Evolutionary conservation across 1,140 invertebrate genomes (phyloP).

Genomic region (Lasioglossum baleicum): DNA sequence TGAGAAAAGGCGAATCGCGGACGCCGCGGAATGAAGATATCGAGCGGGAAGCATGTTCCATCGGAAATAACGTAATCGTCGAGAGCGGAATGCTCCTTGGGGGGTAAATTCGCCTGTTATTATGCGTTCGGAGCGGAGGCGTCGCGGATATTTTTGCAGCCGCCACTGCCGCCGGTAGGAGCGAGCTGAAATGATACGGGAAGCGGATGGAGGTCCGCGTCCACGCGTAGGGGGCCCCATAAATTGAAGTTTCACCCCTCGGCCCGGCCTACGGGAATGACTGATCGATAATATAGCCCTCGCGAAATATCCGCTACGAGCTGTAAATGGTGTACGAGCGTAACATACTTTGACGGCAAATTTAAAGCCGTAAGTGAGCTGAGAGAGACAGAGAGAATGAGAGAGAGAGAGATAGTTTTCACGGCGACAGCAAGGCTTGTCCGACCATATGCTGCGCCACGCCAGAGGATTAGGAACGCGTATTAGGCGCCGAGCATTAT

Average conservation of each 20-base stretch:
- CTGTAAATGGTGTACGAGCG: constrained; percentile 28
- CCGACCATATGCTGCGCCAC: constrained; percentile 59
- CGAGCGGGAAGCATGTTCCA: background rate
- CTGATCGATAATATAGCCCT: constrained; percentile 44
- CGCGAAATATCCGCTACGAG: constrained; percentile 25
- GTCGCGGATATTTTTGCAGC: constrained; percentile 8
- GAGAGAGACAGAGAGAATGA: background rate
- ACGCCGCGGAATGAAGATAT: background rate
- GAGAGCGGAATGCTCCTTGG: background rate
- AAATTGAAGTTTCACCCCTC: constrained; percentile 31
- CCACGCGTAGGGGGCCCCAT: background rate
- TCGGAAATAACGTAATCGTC: background rate
- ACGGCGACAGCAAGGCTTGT: constrained; percentile 44
- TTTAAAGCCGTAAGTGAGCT: constrained; percentile 35
- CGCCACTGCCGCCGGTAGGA: background rate
- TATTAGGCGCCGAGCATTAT: constrained; percentile 58
- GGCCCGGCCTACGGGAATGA: constrained; percentile 25
- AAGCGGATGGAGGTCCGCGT: constrained; percentile 1
- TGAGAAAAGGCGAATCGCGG: background rate
- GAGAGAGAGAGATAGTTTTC: constrained; percentile 1
- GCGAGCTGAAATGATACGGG: constrained; percentile 14
- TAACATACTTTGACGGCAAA: constrained; percentile 41
- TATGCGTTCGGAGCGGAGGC: constrained; percentile 2
- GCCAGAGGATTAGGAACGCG: constrained; percentile 52
- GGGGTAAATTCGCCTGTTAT: background rate